Conservation (phyloP, 2,888 invertebrate species). For the Hetaerina titia region DNA sequence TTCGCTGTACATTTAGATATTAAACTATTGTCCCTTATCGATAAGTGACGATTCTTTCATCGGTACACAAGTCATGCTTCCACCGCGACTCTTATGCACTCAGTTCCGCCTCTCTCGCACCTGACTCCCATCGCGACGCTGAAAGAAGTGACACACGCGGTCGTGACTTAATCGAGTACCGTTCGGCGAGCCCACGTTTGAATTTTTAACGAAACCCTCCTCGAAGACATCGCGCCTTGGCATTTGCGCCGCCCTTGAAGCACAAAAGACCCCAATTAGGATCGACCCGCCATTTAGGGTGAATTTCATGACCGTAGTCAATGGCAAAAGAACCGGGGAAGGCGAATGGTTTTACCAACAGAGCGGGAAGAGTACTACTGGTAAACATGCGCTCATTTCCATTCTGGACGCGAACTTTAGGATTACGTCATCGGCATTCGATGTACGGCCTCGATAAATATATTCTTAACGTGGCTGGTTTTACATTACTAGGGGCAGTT, state of each 20-base stretch:
- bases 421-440: not conserved
- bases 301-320: too few species aligned
- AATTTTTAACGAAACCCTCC: not conserved
- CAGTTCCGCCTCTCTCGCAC: not conserved
- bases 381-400: not conserved
- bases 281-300: too few species aligned
- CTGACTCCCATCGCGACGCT: not conserved
- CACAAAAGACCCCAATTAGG: too few species aligned
- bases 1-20: too few species aligned
- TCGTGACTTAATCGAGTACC: conserved; percentile 15
- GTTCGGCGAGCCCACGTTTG: not conserved
- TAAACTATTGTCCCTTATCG: too few species aligned
- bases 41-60: too few species aligned
- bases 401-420: not conserved
- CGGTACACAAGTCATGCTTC: too few species aligned
- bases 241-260: not conserved
- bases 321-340: too few species aligned
- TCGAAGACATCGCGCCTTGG: not conserved
- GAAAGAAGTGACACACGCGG: not conserved
- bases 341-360: not conserved
- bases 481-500: not conserved
- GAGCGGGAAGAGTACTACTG: not conserved
- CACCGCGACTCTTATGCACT: not conserved
- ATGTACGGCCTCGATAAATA: not conserved
- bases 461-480: not conserved